phyloP scores from a whole-genome alignment of 2,797 vertebrate genomes.

The Arctocebus calabarensis region DNA sequence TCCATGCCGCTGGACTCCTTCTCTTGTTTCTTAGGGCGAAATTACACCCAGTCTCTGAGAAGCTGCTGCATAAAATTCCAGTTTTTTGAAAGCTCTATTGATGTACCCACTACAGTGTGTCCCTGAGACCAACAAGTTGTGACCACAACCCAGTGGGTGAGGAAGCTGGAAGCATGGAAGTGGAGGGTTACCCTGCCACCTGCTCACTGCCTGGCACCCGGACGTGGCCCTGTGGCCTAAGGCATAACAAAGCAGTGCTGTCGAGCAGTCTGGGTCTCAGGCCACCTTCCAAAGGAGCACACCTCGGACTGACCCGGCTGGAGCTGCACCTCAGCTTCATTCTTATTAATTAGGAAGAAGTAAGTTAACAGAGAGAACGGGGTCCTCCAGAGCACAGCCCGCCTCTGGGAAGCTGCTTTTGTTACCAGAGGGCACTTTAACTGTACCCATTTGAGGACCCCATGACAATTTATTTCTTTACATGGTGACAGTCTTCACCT shows the following conservation, averaged over 20 bases:
- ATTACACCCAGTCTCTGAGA: background rate
- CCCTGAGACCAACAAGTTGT: fast-evolving
- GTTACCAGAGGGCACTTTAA: fast-evolving
- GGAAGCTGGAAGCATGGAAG: fast-evolving
- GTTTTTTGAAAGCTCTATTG: fast-evolving
- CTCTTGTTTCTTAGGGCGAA: background rate
- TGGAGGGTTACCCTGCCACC: fast-evolving
- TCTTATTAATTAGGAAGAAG: background rate
- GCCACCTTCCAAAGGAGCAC: fast-evolving
- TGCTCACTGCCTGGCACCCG: fast-evolving
- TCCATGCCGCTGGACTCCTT: fast-evolving
- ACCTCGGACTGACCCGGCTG: fast-evolving
- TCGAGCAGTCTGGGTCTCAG: fast-evolving
- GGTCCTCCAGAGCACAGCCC: fast-evolving
- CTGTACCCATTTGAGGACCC: background rate
- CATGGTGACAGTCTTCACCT: fast-evolving
- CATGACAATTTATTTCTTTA: fast-evolving
- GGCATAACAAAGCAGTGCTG: fast-evolving
- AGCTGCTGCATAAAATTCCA: background rate
- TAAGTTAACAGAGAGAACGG: fast-evolving
- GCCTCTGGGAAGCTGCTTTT: fast-evolving
- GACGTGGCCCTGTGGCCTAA: fast-evolving
- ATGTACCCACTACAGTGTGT: fast-evolving
- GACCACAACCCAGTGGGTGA: fast-evolving
- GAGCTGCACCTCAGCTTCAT: fast-evolving